Base-by-base conservation (phyloP, 2,888 invertebrate species). In the Pristionchus japonicus region DNA sequence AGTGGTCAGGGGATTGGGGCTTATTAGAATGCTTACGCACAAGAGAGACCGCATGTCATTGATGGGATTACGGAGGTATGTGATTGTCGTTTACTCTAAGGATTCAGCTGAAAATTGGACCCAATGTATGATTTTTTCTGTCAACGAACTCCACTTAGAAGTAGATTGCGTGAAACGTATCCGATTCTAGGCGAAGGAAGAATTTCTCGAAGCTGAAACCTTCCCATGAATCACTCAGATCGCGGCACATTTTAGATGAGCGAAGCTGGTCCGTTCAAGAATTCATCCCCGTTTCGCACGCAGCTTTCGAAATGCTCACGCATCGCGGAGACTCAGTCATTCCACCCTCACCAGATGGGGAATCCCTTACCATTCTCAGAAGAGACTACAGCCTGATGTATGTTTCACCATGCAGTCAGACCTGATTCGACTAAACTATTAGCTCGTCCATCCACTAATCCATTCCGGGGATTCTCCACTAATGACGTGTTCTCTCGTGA, bases 1-100 rank as follows among this genome's bases (percentile, higher is more conserved):
- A 9, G 47, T 40, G 77, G 43, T 77, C 27, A 43, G 34, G 11
- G 74, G 34, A 7, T 77, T 23, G n/a, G 37, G 40, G 20, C 34
- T 77, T 23, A 77, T 77, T 74, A 74, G 67, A 27, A 37, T 11
- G 40, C 40, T 74, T 40, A 77, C 77, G 77, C 77, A 77, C 77
- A 43, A 27, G 34, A 43, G 77, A 77, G 57, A n/a, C 57, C 57
- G n/a, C 70, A 70, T 70, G 31, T 37, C 70, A 70, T 64, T 34
- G 70, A 23, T 13, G 7, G 34, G 70, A 23, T 70, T 70, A 37
- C 17, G 70, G n/a, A n/a, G n/a, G n/a, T n/a, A n/a, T n/a, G n/a
- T n/a, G n/a, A n/a, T n/a, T n/a, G n/a, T n/a, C n/a, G n/a, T n/a
- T n/a, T n/a, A n/a, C n/a, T n/a, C n/a, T n/a, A n/a, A n/a, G n/a